Conservation (phyloP, 2,797 vertebrate genomes). For the Scarus forsteni region DNA sequence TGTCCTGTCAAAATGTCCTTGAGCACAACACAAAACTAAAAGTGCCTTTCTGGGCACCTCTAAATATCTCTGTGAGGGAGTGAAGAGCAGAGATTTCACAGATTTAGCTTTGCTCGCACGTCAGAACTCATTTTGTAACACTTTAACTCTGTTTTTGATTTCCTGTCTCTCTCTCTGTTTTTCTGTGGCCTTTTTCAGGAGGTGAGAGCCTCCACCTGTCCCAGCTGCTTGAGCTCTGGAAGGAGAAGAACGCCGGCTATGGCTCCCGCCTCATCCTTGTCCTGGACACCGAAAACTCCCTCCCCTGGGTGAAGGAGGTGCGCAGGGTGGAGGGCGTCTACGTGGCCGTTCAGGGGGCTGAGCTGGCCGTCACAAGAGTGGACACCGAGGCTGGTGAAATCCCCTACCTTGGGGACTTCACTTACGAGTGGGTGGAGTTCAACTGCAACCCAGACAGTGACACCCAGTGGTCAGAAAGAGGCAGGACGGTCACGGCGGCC, state of each 20-base stretch:
- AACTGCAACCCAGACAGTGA: conserved; percentile 90
- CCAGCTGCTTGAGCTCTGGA: conserved; percentile 94
- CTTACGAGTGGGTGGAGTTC: conserved; percentile 96
- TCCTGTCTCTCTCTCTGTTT: neutral
- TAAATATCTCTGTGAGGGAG: neutral
- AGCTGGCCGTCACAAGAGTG: conserved; percentile 80
- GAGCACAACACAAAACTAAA: conserved; percentile 13
- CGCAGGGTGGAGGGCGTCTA: conserved; percentile 89
- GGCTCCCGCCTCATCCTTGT: conserved; percentile 95
- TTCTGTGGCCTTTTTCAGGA: conserved; percentile 76
- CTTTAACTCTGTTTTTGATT: neutral
- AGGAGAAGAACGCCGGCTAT: conserved; percentile 91
- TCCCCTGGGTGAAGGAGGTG: conserved; percentile 93
- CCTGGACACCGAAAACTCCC: conserved; percentile 92
- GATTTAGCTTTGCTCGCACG: neutral
- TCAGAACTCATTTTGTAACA: neutral
- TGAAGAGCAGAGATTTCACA: neutral
- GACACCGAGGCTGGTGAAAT: conserved; percentile 85
- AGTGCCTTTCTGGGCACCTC: neutral
- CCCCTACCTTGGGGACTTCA: conserved; percentile 94
- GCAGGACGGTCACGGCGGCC: conserved; percentile 81
- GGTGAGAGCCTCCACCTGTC: conserved; percentile 89
- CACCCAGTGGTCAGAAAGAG: conserved; percentile 91
- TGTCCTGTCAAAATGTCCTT: conserved; percentile 57
- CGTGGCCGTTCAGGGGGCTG: conserved; percentile 92